phyloP scores from a whole-genome alignment of 2,113 vertebrate species.

The Actenoides lindsayi region DNA sequence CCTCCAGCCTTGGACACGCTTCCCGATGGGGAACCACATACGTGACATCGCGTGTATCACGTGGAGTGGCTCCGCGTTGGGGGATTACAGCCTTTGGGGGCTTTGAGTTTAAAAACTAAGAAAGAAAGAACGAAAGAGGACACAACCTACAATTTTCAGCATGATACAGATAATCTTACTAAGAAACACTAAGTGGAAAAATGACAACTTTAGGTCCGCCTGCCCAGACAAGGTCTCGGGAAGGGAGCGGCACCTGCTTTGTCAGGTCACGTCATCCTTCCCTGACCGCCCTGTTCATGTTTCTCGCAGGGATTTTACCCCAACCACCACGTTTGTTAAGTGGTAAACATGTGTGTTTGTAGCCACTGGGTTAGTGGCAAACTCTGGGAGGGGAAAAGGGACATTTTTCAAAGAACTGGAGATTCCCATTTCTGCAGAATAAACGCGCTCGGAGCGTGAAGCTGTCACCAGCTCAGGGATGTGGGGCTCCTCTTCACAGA shows the following conservation, averaged over 20 bases:
- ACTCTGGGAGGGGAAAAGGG: background rate
- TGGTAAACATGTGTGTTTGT: background rate
- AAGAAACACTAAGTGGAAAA: background rate
- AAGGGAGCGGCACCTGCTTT: accelerated
- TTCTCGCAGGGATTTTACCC: background rate
- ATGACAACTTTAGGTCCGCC: accelerated
- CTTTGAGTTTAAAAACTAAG: background rate
- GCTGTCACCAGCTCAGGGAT: background rate
- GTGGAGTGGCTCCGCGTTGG: background rate
- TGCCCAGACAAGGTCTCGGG: accelerated
- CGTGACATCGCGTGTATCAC: accelerated
- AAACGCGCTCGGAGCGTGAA: background rate
- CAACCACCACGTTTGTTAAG: background rate
- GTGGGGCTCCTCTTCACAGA: background rate
- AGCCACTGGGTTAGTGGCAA: background rate
- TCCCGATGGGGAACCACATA: accelerated
- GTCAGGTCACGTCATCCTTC: background rate
- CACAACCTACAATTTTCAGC: background rate
- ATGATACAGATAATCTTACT: accelerated
- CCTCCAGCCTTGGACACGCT: accelerated
- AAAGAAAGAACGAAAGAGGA: background rate
- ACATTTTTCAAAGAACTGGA: background rate
- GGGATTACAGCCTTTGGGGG: accelerated
- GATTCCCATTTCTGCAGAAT: background rate
- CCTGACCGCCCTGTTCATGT: accelerated